Evolutionary conservation across 1,140 invertebrate genomes (phyloP).

Genomic region (Hormaphis cornu): DNA sequence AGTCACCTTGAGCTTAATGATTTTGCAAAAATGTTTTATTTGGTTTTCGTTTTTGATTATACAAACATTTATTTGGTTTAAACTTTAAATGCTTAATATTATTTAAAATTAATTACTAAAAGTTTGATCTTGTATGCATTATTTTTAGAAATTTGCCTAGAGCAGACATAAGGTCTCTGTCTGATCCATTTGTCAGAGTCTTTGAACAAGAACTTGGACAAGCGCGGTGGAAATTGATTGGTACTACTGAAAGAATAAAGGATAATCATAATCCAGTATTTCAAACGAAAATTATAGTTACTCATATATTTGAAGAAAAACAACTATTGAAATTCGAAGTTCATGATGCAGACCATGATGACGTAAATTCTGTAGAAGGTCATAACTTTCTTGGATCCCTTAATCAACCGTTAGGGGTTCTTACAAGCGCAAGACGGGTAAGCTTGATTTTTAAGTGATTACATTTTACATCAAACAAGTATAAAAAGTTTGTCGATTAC

Average conservation of each 20-base stretch:
- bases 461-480: no score
- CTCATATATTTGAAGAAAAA: slow-evolving; percentile 47
- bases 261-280: slow-evolving; percentile 54
- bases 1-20: no score
- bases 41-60: no score
- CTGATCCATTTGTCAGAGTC: slow-evolving; percentile 55
- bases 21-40: no score
- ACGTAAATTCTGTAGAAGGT: slow-evolving; percentile 43
- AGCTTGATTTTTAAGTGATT: no score
- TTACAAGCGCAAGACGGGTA: no score
- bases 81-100: no score
- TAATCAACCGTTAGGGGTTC: no score
- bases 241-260: slow-evolving; percentile 51
- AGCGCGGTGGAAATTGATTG: slow-evolving; percentile 48
- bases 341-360: slow-evolving; percentile 49
- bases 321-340: slow-evolving; percentile 47
- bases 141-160: slow-evolving; percentile 48
- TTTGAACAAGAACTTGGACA: slow-evolving; percentile 45
- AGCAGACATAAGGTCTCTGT: slow-evolving; percentile 53
- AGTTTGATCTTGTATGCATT: no score
- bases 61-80: no score
- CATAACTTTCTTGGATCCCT: slow-evolving; percentile 52
- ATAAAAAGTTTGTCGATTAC: no score
- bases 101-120: no score
- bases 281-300: slow-evolving; percentile 46